phyloP scores from a whole-genome alignment of 2,888 invertebrate genomes.

The Chironomus riparius region DNA sequence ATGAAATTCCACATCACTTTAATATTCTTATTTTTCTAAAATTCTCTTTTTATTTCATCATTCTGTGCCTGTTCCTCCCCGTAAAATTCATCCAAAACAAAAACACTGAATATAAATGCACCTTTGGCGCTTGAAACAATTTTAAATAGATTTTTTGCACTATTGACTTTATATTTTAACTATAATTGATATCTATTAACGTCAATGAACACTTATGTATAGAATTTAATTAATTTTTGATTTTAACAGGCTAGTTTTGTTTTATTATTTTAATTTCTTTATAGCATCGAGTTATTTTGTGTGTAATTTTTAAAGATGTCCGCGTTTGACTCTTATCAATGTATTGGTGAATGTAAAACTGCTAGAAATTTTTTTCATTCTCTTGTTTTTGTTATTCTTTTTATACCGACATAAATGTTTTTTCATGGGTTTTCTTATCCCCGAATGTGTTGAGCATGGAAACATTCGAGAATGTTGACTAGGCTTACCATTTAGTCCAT shows the following conservation, averaged over 20 bases:
- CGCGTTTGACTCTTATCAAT: not conserved
- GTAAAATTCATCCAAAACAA: not conserved
- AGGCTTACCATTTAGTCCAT: too few species aligned
- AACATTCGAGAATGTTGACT: too few species aligned
- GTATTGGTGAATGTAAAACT: not conserved
- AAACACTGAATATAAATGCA: not conserved
- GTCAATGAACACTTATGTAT: not conserved
- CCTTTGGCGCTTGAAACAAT: slow-evolving; percentile 15
- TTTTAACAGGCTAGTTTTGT: slow-evolving; percentile 8
- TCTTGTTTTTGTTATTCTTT: not conserved
- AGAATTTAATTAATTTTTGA: not conserved
- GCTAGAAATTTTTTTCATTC: not conserved
- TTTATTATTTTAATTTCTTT: slow-evolving; percentile 12
- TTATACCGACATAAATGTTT: too few species aligned
- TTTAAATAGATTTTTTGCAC: not conserved
- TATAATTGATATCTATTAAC: not conserved
- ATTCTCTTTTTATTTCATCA: too few species aligned
- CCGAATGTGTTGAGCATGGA: too few species aligned
- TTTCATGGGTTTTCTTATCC: too few species aligned
- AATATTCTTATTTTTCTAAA: too few species aligned
- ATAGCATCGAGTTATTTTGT: slow-evolving; percentile 2
- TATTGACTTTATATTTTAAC: not conserved
- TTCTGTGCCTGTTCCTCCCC: too few species aligned
- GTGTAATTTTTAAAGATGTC: slow-evolving; percentile 25
- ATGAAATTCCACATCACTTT: too few species aligned